Percentiles rank a stretch among this genome's conserved stretches.
phyloP scores from a whole-genome alignment of 2,888 invertebrate species.

The Athalia rosae region DNA sequence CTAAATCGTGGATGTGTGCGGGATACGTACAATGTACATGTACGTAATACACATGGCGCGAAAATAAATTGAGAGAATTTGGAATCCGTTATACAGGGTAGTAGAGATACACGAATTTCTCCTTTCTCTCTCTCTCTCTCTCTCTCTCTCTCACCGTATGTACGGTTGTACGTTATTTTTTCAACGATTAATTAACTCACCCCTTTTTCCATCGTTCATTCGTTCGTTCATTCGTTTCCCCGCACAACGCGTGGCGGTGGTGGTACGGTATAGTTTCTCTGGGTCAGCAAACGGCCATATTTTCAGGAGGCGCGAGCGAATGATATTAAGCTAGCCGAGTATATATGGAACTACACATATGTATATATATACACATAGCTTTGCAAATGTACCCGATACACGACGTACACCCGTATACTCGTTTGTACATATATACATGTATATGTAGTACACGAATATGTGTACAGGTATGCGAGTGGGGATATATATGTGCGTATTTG shows the following conservation, averaged over 20 bases:
- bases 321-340: background rate
- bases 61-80: slow-evolving; percentile 20
- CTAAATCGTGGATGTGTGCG: background rate
- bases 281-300: slow-evolving; percentile 35
- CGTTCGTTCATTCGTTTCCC: slow-evolving; percentile 12
- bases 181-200: slow-evolving; percentile 39
- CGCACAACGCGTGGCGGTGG: background rate
- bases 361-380: too few relatives aligned
- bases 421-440: background rate
- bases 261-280: slow-evolving; percentile 6
- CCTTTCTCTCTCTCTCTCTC: background rate
- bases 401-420: background rate
- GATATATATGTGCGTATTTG: slow-evolving; percentile 19
- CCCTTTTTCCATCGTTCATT: slow-evolving; percentile 20
- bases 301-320: slow-evolving; percentile 6
- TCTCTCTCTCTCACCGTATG: background rate
- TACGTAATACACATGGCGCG: background rate
- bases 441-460: background rate
- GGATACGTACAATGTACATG: too few relatives aligned
- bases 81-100: slow-evolving; percentile 19
- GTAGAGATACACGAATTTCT: background rate
- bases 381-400: background rate
- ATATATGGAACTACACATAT: slow-evolving; percentile 1
- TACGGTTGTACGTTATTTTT: slow-evolving; percentile 17
- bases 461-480: background rate